Base-by-base conservation (phyloP, 1,140 invertebrate species). In the Trichomalopsis sarcophagae region DNA sequence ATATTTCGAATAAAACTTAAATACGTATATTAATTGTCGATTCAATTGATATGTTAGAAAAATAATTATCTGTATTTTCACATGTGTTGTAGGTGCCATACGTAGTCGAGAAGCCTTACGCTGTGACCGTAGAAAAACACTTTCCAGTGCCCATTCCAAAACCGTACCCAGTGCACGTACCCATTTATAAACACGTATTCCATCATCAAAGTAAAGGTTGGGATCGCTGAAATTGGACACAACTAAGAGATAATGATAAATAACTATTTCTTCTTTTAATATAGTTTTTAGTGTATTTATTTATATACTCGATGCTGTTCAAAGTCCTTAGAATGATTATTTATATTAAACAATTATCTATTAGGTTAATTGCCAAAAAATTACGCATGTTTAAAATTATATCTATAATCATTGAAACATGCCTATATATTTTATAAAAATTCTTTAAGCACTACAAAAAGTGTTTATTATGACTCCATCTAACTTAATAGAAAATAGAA, bases 151-250 rank as follows among this genome's bases (percentile, higher is more conserved):
- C 96, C 36, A 95, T 97, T 88, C 95, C 95, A 86, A 96, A 96
- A 91, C 96, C 96, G 40, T 96, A 97, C 91, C 95, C 96, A 71
- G 96, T 97, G 80, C 96, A 96, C 87, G 95, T 96, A n/a, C 96
- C 96, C 6, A 95, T 97, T 76, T 97, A 96, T 94, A 97, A 96
- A 91, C 96, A 97, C 91, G 95, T 97, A 87, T 96, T 96, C 93
- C 96, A 96, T 89, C 95, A 96, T 91, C 36, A 77, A 36, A 81
- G 73, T 44, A 85, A 85, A 74, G 79, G 40, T 21, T 85, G 79
- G 62, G 79, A 85, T 81, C 62, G 44, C 3, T 85, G 47, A 76
- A 62, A 62, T 62, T 21, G 17, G 17, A 62, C 17, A 7, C 17
- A 21, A 5, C 17, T 62, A 21, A 62, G 21, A 62, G 5, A 62